Base-by-base conservation (phyloP, 2,113 vertebrate species). In the Hypomesus transpacificus region DNA sequence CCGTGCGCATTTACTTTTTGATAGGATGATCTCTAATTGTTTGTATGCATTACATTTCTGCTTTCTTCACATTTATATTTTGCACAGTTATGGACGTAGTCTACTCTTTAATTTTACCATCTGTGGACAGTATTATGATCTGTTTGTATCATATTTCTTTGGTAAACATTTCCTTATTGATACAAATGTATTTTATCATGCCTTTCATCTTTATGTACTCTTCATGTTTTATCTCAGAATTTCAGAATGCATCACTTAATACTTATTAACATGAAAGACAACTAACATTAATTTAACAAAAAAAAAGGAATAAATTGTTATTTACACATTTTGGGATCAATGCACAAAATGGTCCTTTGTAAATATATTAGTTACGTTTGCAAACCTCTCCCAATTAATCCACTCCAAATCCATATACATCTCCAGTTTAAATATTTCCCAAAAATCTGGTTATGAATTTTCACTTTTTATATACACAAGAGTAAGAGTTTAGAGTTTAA, bases 21-120 rank as follows among this genome's bases (percentile, higher is more conserved):
- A 63, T 59, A 57, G 65, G 60, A 67, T 69, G 26, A 64, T 66
- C 58, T 77, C 46, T 70, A 31, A 58, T 24, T 13, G 60, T 62
- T 24, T 13, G 60, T 62, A 14, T 60, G 53, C 21, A 22, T 57
- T 75, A 16, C 61, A 52, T 68, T 61, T 52, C 13, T 52, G 28
- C 64, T 50, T 82, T 76, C 57, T 75, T 72, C 14, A 51, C 22
- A 70, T 80, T 76, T 74, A 61, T 79, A 50, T 80, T 86, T 87
- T 88, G 84, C 84, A 87, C 82, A 87, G 75, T 73, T 52, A 73
- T 79, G 58, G 52, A 76, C 74, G 65, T 80, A 74, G 82, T 64
- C 53, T 46, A 26, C 70, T 3, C 63, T 78, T 68, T 66, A 60
- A 58, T 70, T 65, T 69, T 22, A 21, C 31, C 51, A 21, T 58